Evolutionary conservation across 2,113 vertebrate genomes (phyloP).

Genomic region (Perca schrenkii): DNA sequence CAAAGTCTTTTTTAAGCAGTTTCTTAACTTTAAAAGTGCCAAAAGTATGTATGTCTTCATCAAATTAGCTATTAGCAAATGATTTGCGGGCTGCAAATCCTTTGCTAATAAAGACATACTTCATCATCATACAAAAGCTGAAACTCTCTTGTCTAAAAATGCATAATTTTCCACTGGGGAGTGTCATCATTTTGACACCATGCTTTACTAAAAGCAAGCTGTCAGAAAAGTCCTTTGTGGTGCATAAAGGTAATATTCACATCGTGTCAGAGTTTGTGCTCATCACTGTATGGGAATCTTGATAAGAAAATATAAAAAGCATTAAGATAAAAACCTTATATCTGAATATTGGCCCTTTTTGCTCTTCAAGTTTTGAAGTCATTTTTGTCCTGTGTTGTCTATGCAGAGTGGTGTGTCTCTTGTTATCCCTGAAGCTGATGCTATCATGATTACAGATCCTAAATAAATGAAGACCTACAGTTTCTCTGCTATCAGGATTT

Average conservation of each 20-base stretch:
- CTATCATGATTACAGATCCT: constrained; percentile 37
- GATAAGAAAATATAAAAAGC: neutral
- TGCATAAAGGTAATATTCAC: neutral
- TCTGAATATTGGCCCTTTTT: neutral
- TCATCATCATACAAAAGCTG: neutral
- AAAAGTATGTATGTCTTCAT: no score
- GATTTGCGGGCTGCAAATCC: neutral
- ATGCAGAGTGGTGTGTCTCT: constrained; percentile 11
- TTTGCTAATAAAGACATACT: constrained; percentile 28
- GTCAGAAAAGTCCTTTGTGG: neutral
- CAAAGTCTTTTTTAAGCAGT: constrained; percentile 40
- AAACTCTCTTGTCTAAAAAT: neutral
- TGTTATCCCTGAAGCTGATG: constrained; percentile 47
- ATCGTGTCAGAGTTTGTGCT: neutral
- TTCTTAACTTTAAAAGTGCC: constrained; percentile 34
- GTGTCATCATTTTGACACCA: neutral
- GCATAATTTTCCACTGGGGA: neutral
- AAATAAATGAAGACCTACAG: constrained; percentile 32
- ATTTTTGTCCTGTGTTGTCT: neutral
- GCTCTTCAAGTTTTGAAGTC: neutral
- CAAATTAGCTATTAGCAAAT: no score
- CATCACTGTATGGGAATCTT: neutral
- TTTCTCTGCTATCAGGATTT: constrained; percentile 23
- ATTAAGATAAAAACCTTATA: neutral
- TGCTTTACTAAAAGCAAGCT: neutral